Base-by-base conservation (phyloP, 2,113 vertebrate genomes). In the Hypocryptadius cinnamomeus region DNA sequence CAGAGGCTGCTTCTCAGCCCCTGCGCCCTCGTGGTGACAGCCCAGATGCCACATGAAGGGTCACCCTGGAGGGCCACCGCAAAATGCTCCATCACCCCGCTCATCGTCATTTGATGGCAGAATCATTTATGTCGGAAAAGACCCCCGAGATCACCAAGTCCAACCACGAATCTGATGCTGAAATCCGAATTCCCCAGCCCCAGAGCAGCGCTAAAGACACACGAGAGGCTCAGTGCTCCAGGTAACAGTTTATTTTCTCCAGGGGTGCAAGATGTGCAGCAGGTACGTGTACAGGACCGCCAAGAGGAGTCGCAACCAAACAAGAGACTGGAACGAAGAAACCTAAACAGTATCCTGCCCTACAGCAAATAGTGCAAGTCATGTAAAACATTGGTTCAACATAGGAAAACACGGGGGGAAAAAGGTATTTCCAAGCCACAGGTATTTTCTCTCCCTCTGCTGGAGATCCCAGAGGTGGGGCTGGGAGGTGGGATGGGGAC, bases 241-340 rank as follows among this genome's bases (percentile, higher is more conserved):
- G 87, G 84, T 86, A 94, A 92, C 33, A 92, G 81, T 96, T 96
- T 96, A 96, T 96, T 97, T 96, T 94, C 91, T 93, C 94, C 92
- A 86, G 69, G 65, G 30, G 78, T 95, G 94, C 85, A 91, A 87
- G 81, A 95, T 95, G 96, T 96, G 96, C 95, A 96, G 83, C 94
- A 94, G 95, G 93, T 74, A 87, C 8, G 50, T 90, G 86, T 95
- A 93, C 59, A 96, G 89, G 81, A 85, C 94, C 5, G 70, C 77
- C 85, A 69, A 94, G 92, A 86, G 91, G 72, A 93, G 85, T 80
- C 5, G 42, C 89, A 73, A 94, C 85, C 88, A 21, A 93, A 90
- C 89, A 33, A 76, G 71, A 93, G 92, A 93, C 63, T 1, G 7
- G 84, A 93, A 93, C 87, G 69, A 81, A 93, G 71, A 92, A 84